A percentile compares a stretch with the other conserved stretches of the same genome.
phyloP scores from a whole-genome alignment of 2,888 invertebrate species.

The Epsilonema sp. region DNA sequence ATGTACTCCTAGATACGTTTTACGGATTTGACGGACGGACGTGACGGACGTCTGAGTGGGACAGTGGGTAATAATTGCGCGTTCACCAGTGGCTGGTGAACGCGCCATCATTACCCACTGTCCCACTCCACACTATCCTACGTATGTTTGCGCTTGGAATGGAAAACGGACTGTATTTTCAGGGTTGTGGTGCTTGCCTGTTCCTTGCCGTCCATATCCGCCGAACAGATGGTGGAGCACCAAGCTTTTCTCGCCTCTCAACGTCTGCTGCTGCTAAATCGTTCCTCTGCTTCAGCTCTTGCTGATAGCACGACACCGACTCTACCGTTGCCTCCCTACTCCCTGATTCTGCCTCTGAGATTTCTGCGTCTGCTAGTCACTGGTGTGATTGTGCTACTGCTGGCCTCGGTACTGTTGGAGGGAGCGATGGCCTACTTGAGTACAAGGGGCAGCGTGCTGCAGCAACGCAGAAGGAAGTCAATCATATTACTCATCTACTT shows the following conservation, averaged over 20 bases:
- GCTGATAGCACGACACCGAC: too few species aligned
- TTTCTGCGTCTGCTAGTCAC: background rate
- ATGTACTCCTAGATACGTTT: too few species aligned
- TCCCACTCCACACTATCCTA: too few species aligned
- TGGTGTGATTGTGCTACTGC: constrained; percentile 32
- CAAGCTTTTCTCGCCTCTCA: too few species aligned
- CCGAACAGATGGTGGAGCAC: background rate
- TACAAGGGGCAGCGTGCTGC: constrained; percentile 56
- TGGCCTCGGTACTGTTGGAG: constrained; percentile 42
- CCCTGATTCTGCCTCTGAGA: background rate
- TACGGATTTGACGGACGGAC: too few species aligned
- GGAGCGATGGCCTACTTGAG: constrained; percentile 50
- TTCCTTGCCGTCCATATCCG: background rate
- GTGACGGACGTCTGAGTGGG: too few species aligned
- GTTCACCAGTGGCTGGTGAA: too few species aligned
- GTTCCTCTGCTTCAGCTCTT: too few species aligned
- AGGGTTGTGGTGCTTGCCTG: background rate
- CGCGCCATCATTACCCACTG: too few species aligned
- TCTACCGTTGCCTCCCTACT: background rate
- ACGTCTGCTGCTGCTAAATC: too few species aligned
- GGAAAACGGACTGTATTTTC: background rate
- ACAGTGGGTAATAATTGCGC: too few species aligned
- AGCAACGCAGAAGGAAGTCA: constrained; percentile 33
- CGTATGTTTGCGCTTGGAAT: too few species aligned
- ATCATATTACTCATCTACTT: background rate